A percentile compares a stretch with the other conserved stretches of the same genome.
Conservation (phyloP, 2,888 invertebrate species). For the Maniola hyperantus region DNA sequence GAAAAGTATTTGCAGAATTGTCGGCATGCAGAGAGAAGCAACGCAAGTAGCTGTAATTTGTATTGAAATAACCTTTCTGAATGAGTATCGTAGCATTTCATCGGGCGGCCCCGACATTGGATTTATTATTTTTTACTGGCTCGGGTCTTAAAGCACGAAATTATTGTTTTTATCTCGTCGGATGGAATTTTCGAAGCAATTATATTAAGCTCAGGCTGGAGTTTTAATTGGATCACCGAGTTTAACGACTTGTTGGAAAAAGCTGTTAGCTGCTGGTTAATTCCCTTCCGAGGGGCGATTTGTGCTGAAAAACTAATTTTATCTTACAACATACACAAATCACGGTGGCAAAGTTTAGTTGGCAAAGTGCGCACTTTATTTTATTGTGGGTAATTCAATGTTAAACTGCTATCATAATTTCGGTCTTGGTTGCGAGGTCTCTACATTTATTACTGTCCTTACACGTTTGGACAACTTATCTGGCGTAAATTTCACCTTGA, state of each 20-base stretch:
- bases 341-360: slow-evolving; percentile 13
- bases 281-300: slow-evolving; percentile 46
- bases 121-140: slow-evolving; percentile 80
- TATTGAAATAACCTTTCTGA: slow-evolving; percentile 80
- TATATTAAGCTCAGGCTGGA: slow-evolving; percentile 74
- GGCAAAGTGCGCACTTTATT: slow-evolving; percentile 19
- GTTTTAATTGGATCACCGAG: slow-evolving; percentile 76
- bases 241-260: slow-evolving; percentile 70
- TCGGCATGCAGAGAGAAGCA: slow-evolving; percentile 74
- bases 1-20: slow-evolving; percentile 80
- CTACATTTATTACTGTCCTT: slow-evolving; percentile 6
- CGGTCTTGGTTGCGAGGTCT: neutral
- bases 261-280: slow-evolving; percentile 57
- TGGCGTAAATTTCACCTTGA: neutral
- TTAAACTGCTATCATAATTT: slow-evolving; percentile 12
- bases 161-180: slow-evolving; percentile 81
- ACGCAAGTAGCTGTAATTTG: slow-evolving; percentile 80
- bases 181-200: slow-evolving; percentile 79
- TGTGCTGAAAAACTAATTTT: slow-evolving; percentile 35
- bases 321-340: slow-evolving; percentile 25
- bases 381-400: slow-evolving; percentile 14
- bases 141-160: slow-evolving; percentile 75
- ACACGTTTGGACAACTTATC: neutral
- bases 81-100: slow-evolving; percentile 78
- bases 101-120: slow-evolving; percentile 63